Percentiles rank a stretch among this genome's conserved stretches.
These are phyloP conservation scores for Threskiornis aethiopicus DNA, from an alignment of 2,797 vertebrate genomes.

Conservation along the genomic window DNA sequence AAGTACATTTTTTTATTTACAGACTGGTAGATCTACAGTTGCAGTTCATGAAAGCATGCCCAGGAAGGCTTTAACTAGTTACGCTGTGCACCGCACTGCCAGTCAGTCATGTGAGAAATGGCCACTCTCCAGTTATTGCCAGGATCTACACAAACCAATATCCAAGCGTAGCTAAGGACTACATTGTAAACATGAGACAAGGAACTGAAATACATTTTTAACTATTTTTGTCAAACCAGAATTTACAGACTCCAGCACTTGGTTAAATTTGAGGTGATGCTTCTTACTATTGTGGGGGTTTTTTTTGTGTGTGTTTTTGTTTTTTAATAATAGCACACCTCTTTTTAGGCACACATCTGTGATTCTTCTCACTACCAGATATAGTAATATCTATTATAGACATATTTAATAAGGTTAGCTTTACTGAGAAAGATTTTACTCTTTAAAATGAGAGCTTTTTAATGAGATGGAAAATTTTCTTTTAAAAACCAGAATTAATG, in stretches of 20 bases:
- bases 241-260: neutral
- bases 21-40: neutral
- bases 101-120: neutral
- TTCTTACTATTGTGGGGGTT: neutral
- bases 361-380: conserved; percentile 14
- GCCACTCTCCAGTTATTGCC: neutral
- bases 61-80: neutral
- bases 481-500: conserved; percentile 40
- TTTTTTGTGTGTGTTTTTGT: too few relatives aligned
- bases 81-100: neutral
- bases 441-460: conserved; percentile 41
- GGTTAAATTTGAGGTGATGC: neutral
- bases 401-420: neutral
- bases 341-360: neutral
- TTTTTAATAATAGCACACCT: neutral
- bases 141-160: neutral
- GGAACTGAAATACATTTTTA: neutral
- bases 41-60: too few relatives aligned
- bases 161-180: neutral
- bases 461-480: conserved; percentile 32
- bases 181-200: neutral
- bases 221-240: neutral
- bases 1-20: neutral
- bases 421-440: conserved; percentile 13
- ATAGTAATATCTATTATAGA: neutral